Conservation (phyloP, 2,888 invertebrate genomes). For the Troilus luridus region DNA sequence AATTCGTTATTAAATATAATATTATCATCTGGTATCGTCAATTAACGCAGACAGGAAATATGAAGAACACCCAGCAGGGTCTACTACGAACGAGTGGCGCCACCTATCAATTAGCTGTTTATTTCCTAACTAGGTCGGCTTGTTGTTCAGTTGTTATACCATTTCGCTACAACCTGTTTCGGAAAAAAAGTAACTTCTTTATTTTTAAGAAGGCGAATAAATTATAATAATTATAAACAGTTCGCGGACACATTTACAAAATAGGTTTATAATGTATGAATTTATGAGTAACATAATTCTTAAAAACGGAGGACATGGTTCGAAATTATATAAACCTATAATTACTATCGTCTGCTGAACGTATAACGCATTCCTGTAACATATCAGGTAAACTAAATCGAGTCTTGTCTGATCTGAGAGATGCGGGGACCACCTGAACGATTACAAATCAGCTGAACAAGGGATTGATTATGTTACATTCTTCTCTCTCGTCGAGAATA, state of each 20-base stretch:
- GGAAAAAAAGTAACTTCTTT: background rate
- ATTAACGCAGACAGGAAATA: background rate
- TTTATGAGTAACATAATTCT: background rate
- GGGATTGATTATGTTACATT: background rate
- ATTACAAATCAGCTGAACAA: background rate
- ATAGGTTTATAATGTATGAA: slow-evolving; percentile 12
- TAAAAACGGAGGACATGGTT: background rate
- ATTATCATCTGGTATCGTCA: background rate
- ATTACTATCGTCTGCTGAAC: background rate
- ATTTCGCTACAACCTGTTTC: slow-evolving; percentile 22
- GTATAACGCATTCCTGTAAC: background rate
- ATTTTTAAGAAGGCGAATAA: background rate
- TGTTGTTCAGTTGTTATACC: background rate
- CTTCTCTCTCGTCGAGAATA: background rate
- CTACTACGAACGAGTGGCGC: background rate
- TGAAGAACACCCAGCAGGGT: background rate
- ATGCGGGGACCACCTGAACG: background rate
- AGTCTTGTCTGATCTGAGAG: background rate
- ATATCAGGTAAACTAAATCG: background rate
- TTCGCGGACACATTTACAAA: slow-evolving; percentile 6
- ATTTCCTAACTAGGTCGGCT: slow-evolving; percentile 11
- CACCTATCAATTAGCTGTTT: slow-evolving; percentile 15
- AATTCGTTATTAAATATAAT: background rate
- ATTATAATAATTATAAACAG: slow-evolving; percentile 17
- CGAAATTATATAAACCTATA: background rate